A percentile compares a stretch with the other conserved stretches of the same genome.
These are phyloP conservation scores for Steinernema khuongi DNA, from an alignment of 1,140 invertebrate species.

Conservation along the genomic window DNA sequence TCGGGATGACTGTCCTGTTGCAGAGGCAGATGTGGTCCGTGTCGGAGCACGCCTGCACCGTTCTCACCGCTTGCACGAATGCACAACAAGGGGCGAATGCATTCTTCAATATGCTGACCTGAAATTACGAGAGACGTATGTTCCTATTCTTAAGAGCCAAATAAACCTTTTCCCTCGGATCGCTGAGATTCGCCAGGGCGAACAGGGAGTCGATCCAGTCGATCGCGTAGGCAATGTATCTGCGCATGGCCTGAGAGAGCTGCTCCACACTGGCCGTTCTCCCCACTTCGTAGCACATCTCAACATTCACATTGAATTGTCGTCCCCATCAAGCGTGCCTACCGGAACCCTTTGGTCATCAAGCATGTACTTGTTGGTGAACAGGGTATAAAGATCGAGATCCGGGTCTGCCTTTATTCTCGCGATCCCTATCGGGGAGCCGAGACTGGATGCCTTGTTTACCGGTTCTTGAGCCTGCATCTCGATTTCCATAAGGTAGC, in stretches of 20 bases:
- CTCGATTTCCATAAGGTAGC: conserved; percentile 51
- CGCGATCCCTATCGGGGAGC: conserved; percentile 36
- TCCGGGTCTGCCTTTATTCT: conserved; percentile 53
- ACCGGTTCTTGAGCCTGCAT: conserved; percentile 20
- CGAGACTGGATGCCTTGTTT: conserved; percentile 7
- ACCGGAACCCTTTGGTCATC: conserved; percentile 35
- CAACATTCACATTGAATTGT: conserved; percentile 20
- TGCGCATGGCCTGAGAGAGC: conserved; percentile 45
- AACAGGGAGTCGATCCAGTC: conserved; percentile 57
- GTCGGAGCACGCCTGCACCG: conserved; percentile 36
- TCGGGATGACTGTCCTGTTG: conserved; percentile 23
- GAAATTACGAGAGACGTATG: background rate
- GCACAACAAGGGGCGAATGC: conserved; percentile 51
- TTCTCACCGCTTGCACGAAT: conserved; percentile 48
- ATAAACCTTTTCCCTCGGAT: conserved; percentile 45
- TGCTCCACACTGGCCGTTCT: conserved; percentile 45
- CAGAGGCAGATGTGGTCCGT: conserved; percentile 29
- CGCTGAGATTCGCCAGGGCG: conserved; percentile 34
- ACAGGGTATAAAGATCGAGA: conserved; percentile 38
- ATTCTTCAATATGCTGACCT: conserved; percentile 44
- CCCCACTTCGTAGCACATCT: conserved; percentile 31
- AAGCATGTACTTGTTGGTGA: conserved; percentile 33
- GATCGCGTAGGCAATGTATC: conserved; percentile 45
- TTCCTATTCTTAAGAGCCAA: background rate
- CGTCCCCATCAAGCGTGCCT: background rate